Conservation (phyloP, 2,113 vertebrate genomes). For the Solenodon paradoxus region DNA sequence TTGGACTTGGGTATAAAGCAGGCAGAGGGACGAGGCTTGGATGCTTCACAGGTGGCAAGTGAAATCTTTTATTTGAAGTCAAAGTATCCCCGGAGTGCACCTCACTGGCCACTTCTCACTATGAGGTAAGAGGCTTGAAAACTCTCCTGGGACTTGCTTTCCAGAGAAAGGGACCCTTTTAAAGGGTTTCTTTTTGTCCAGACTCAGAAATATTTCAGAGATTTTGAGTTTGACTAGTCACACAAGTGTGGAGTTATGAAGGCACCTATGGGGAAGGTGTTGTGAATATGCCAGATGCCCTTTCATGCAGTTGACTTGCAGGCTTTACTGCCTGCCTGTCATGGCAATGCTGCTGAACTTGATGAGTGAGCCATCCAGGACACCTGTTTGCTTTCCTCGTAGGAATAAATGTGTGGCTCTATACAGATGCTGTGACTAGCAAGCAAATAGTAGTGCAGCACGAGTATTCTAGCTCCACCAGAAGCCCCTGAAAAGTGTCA, state of each 20-base stretch:
- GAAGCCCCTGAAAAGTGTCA: constrained; percentile 75
- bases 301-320: fast-evolving
- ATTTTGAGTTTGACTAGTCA: neutral
- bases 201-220: neutral
- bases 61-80: neutral
- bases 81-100: neutral
- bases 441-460: constrained; percentile 50
- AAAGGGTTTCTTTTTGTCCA: neutral
- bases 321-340: neutral
- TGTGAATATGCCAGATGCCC: neutral
- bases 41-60: fast-evolving
- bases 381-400: constrained; percentile 63
- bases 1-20: neutral
- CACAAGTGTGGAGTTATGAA: neutral
- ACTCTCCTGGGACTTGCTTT: neutral
- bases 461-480: constrained; percentile 71
- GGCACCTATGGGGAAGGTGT: too few species aligned
- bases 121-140: neutral
- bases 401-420: constrained; percentile 68
- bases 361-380: neutral
- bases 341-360: fast-evolving
- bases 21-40: fast-evolving
- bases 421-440: constrained; percentile 65
- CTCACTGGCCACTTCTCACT: fast-evolving
- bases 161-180: neutral